phyloP scores from a whole-genome alignment of 2,113 vertebrate genomes.

The Trichechus manatus region DNA sequence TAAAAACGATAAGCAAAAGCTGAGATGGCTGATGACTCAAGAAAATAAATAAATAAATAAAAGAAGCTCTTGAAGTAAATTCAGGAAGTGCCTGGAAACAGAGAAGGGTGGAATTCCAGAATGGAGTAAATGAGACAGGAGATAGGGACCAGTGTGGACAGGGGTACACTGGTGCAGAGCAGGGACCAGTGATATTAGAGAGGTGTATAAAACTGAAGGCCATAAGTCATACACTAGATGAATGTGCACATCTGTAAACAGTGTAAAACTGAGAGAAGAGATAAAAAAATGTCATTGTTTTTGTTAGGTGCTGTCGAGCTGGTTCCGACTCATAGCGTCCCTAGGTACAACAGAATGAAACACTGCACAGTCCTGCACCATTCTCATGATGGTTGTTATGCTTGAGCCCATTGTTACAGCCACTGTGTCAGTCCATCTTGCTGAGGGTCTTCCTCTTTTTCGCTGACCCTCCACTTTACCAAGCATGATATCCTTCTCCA shows the following conservation, averaged over 20 bases:
- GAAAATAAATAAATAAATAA: background rate
- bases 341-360: no score
- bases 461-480: no score
- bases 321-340: no score
- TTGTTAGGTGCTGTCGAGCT: no score
- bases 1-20: background rate
- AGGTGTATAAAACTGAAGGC: no score
- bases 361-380: no score
- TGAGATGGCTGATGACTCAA: background rate
- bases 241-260: background rate
- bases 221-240: background rate
- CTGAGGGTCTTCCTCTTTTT: no score
- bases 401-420: no score
- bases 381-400: no score
- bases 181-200: accelerated
- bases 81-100: background rate
- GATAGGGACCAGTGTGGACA: accelerated
- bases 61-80: background rate
- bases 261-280: background rate
- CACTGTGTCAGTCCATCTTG: no score
- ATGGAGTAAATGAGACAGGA: background rate
- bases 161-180: accelerated
- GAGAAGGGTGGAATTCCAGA: background rate
- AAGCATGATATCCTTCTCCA: no score
- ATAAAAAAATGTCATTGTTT: background rate